Evolutionary conservation across 2,888 invertebrate genomes (phyloP), one percentile per base, ranked within the genome.

Genomic region (Marasmarcha lunaedactyla): DNA sequence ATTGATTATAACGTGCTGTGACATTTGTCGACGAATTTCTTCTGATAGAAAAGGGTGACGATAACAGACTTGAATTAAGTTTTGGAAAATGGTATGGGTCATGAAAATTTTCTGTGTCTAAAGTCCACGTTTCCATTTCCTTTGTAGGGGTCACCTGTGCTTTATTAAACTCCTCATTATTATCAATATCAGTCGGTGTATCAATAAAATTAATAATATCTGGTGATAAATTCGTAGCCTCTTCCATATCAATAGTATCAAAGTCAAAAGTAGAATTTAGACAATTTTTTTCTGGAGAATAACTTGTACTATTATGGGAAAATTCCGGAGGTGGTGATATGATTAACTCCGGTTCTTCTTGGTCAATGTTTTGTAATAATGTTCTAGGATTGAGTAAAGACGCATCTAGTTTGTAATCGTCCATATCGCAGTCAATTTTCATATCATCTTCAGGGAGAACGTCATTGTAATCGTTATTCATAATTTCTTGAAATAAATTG

Each of bases 371-470:
- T 52, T 73, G 63, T 38, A 83, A 50, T 33, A 83, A 51, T 30
- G 57, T 61, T 61, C 65, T 72, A 2, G 81, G 81, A 50, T 81
- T 59, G 33, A 83, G 63, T 67, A 79, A 62, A 10, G 59, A 54
- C 13, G 63, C 56, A 42, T 65, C 65, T 40, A 73, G 51, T 42
- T 62, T 51, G 26, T 49, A 57, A 15, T 61, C 50, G 2, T 44
- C 40, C 38, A 7, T 7, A 20, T 7, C 20, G 7, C 20, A 20
- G 7, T 20, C 20, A 20, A 20, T 5, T 20, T 20, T 20, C 7
- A 20, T 3, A 7, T 20, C 20, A 7, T 20, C 7, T 7, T 20
- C n/a, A n/a, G n/a, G n/a, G n/a, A n/a, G n/a, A n/a, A n/a, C n/a
- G n/a, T n/a, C n/a, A n/a, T n/a, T n/a, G n/a, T n/a, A n/a, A n/a